phyloP scores from a whole-genome alignment of 2,888 invertebrate genomes.

The Ecdyonurus torrentis region DNA sequence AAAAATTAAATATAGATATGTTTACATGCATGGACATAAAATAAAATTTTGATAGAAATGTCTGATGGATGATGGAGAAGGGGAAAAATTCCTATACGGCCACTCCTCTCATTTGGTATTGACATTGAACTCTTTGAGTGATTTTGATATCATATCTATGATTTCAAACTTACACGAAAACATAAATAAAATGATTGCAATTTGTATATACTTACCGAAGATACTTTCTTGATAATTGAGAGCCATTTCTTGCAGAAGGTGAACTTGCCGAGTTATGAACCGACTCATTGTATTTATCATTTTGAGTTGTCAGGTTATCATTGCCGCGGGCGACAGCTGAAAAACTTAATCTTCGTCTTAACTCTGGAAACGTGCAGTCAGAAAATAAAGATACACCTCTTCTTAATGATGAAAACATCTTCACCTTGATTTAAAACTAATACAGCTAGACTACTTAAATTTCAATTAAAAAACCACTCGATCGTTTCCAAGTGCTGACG shows the following conservation, averaged over 20 bases:
- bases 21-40: no score
- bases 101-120: no score
- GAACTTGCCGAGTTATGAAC: neutral
- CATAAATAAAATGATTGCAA: neutral
- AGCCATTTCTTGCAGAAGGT: neutral
- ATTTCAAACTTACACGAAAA: neutral
- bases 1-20: no score
- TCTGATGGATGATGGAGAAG: no score
- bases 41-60: no score
- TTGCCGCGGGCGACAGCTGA: neutral
- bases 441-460: no score
- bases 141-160: neutral
- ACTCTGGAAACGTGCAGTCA: neutral
- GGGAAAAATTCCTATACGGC: neutral
- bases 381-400: neutral
- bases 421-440: neutral
- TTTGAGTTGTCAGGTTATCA: neutral
- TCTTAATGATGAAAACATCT: neutral
- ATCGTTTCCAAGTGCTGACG: neutral
- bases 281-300: neutral
- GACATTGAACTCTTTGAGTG: no score
- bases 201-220: neutral
- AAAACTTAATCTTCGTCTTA: neutral
- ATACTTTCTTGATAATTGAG: neutral
- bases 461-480: no score